phyloP scores from a whole-genome alignment of 2,113 vertebrate genomes.

The Trinectes maculatus region DNA sequence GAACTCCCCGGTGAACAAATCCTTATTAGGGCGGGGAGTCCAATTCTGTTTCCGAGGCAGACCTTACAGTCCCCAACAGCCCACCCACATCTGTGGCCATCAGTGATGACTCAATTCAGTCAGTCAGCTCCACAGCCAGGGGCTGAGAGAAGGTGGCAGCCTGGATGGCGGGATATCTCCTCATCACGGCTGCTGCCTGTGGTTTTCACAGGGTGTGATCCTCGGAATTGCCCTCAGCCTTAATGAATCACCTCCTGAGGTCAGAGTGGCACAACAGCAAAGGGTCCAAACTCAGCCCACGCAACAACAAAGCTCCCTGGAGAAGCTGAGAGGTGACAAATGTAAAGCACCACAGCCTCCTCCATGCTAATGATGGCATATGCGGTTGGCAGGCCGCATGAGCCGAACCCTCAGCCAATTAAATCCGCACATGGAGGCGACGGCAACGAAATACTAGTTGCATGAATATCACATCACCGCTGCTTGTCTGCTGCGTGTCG shows the following conservation, averaged over 20 bases:
- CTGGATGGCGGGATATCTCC: slow-evolving; percentile 15
- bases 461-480: slow-evolving; percentile 40
- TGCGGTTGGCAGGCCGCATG: slow-evolving; percentile 52
- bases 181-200: slow-evolving; percentile 47
- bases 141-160: slow-evolving; percentile 29
- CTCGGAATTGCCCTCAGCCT: slow-evolving; percentile 18
- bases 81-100: slow-evolving; percentile 60
- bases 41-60: slow-evolving; percentile 54
- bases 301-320: slow-evolving; percentile 33
- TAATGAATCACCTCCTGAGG: slow-evolving; percentile 64
- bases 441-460: background rate
- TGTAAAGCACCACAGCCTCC: slow-evolving; percentile 40
- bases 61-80: slow-evolving; percentile 48
- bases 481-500: slow-evolving; percentile 23
- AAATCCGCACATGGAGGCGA: slow-evolving; percentile 32
- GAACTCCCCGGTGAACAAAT: slow-evolving; percentile 55
- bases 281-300: slow-evolving; percentile 29
- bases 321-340: slow-evolving; percentile 55
- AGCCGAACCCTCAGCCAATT: slow-evolving; percentile 56
- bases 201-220: slow-evolving; percentile 34
- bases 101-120: slow-evolving; percentile 65
- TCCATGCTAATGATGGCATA: slow-evolving; percentile 38
- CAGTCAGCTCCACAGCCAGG: slow-evolving; percentile 41
- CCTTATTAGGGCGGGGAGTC: slow-evolving; percentile 61
- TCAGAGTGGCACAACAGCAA: slow-evolving; percentile 39